Conservation (phyloP, 1,140 invertebrate genomes). For the Liolophura sinensis region DNA sequence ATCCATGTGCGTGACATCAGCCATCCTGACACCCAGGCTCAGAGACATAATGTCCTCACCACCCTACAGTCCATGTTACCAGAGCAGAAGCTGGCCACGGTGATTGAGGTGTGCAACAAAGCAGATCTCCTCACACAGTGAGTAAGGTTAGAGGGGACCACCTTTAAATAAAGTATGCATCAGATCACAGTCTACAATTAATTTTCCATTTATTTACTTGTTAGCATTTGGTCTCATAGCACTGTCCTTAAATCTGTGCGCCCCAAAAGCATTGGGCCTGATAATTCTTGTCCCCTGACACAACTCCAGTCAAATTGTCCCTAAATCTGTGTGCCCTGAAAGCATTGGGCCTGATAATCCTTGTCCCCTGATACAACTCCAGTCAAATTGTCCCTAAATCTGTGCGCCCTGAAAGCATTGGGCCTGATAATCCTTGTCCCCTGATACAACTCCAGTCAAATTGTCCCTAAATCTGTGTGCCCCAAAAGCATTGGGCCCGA, state of each 20-base stretch:
- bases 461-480: no score
- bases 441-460: no score
- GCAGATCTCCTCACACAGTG: constrained; percentile 63
- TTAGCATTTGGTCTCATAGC: neutral
- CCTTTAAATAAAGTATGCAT: neutral
- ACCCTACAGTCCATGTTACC: constrained; percentile 69
- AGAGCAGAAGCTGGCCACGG: constrained; percentile 62
- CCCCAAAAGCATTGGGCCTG: no score
- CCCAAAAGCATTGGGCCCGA: no score
- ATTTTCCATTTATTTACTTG: neutral
- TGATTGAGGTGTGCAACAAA: constrained; percentile 85
- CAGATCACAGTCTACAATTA: neutral
- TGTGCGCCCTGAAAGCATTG: no score
- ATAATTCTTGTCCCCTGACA: no score
- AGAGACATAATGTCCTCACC: constrained; percentile 72
- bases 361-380: no score
- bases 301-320: no score
- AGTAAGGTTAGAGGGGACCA: constrained; percentile 11
- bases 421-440: no score
- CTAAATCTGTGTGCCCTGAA: no score
- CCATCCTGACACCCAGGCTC: constrained; percentile 74
- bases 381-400: no score
- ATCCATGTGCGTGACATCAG: constrained; percentile 83
- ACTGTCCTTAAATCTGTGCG: neutral
- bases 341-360: no score